A percentile compares a stretch with the other conserved stretches of the same genome.
phyloP scores from a whole-genome alignment of 2,888 invertebrate species.

The Polyploca ridens region DNA sequence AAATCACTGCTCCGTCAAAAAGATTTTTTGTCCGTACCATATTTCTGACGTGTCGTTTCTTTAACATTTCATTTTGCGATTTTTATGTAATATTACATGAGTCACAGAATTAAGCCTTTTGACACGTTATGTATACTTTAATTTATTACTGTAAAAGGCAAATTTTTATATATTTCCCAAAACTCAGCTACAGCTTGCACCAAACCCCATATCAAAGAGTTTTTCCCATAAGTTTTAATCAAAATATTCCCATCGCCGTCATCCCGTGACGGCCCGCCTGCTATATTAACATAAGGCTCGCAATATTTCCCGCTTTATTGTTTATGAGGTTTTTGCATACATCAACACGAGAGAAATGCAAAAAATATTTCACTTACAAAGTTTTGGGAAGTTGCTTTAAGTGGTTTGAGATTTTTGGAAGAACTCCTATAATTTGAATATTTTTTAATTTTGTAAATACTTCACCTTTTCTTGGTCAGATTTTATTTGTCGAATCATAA shows the following conservation, averaged over 20 bases:
- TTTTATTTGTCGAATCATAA: too few species aligned
- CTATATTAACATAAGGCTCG: constrained; percentile 56
- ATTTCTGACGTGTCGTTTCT: too few species aligned
- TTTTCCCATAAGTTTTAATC: constrained; percentile 66
- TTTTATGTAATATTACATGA: too few species aligned
- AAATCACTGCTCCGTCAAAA: too few species aligned
- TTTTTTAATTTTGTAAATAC: neutral
- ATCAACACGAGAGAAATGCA: constrained; percentile 1
- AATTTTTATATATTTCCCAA: neutral
- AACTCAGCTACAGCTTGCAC: constrained; percentile 13
- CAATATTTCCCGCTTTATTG: constrained; percentile 16
- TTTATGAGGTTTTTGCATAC: constrained; percentile 19
- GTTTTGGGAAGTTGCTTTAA: constrained; percentile 12
- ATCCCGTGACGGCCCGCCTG: constrained; percentile 47
- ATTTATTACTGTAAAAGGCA: too few species aligned
- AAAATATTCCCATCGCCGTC: constrained; percentile 55
- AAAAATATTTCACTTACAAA: constrained; percentile 14
- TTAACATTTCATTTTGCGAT: too few species aligned
- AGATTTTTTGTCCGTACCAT: too few species aligned
- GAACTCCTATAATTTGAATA: neutral
- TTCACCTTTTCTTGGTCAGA: neutral
- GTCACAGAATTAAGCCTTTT: too few species aligned
- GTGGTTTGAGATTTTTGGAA: neutral
- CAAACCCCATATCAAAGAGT: constrained; percentile 39
- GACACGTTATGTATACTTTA: too few species aligned